These are phyloP conservation scores for Dendronephthya gigantea DNA, from an alignment of 64 coral and sea anemone genomes.

Conservation along the genomic window DNA sequence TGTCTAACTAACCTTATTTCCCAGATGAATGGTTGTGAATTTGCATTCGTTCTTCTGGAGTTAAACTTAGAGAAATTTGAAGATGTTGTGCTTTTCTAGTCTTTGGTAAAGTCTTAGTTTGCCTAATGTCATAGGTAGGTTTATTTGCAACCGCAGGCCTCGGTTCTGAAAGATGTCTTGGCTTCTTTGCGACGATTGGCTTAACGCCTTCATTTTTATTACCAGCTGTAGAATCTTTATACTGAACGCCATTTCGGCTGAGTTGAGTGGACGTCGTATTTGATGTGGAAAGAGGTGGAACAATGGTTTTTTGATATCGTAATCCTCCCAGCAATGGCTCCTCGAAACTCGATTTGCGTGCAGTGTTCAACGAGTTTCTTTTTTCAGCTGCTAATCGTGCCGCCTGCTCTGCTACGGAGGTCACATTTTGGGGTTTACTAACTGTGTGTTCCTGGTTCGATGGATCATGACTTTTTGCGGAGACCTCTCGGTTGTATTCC, in stretches of 20 bases:
- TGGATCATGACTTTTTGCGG: no score
- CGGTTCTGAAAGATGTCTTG: background rate
- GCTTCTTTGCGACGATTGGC: background rate
- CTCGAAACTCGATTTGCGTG: background rate
- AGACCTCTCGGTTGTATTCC: no score
- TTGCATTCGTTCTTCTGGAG: slow-evolving; percentile 11
- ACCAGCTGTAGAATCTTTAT: background rate
- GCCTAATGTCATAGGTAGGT: background rate
- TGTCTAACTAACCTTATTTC: background rate
- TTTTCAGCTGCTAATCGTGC: background rate
- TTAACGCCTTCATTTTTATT: background rate
- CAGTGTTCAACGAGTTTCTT: background rate
- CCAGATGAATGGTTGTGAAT: background rate
- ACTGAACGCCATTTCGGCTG: background rate
- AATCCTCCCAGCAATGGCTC: background rate
- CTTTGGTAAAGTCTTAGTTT: background rate
- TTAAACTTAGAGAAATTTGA: slow-evolving; percentile 6
- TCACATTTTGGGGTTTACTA: background rate
- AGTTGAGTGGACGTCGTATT: background rate
- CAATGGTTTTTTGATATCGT: background rate
- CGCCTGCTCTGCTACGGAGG: background rate
- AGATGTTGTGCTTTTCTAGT: background rate
- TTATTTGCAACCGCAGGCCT: background rate
- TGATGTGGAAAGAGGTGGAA: background rate
- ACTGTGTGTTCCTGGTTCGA: background rate